These are phyloP conservation scores for Percina caprodes DNA, from an alignment of 2,113 vertebrate species.

Conservation along the genomic window DNA sequence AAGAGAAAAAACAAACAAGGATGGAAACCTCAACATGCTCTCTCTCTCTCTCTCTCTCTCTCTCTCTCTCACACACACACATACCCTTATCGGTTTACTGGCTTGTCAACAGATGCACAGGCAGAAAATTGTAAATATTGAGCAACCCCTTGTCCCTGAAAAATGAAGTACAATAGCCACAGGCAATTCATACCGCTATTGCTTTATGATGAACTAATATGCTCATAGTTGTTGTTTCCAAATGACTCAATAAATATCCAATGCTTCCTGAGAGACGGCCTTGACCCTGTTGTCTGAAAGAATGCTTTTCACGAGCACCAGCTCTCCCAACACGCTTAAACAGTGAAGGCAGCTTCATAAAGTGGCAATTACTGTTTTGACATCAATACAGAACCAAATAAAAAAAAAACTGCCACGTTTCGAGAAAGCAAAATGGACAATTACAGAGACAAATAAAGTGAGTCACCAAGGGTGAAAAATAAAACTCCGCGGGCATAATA, in stretches of 20 bases:
- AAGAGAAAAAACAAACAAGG: slow-evolving; percentile 17
- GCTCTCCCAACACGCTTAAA: slow-evolving; percentile 53
- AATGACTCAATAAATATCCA: slow-evolving; percentile 81
- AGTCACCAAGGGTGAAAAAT: slow-evolving; percentile 49
- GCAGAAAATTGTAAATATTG: slow-evolving; percentile 68
- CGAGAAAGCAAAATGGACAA: slow-evolving; percentile 67
- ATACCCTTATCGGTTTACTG: slow-evolving; percentile 22
- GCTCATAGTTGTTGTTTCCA: slow-evolving; percentile 71
- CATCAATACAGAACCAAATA: slow-evolving; percentile 64
- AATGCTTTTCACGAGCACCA: slow-evolving; percentile 46
- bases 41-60: no score
- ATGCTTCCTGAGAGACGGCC: slow-evolving; percentile 72
- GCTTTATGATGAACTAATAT: slow-evolving; percentile 80
- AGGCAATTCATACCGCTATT: slow-evolving; percentile 67
- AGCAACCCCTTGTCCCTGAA: slow-evolving; percentile 64
- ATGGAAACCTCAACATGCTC: slow-evolving; percentile 2
- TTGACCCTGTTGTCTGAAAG: slow-evolving; percentile 76
- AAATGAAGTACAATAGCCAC: slow-evolving; percentile 58
- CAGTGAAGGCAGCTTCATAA: slow-evolving; percentile 72
- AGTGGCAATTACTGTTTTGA: slow-evolving; percentile 81
- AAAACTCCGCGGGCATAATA: slow-evolving; percentile 68
- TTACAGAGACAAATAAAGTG: slow-evolving; percentile 73
- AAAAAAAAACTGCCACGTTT: slow-evolving; percentile 41
- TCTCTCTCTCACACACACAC: background rate
- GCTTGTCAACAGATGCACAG: slow-evolving; percentile 31